Evolutionary conservation across 2,797 vertebrate genomes (phyloP).

Genomic region (Enteromius radiatus): DNA sequence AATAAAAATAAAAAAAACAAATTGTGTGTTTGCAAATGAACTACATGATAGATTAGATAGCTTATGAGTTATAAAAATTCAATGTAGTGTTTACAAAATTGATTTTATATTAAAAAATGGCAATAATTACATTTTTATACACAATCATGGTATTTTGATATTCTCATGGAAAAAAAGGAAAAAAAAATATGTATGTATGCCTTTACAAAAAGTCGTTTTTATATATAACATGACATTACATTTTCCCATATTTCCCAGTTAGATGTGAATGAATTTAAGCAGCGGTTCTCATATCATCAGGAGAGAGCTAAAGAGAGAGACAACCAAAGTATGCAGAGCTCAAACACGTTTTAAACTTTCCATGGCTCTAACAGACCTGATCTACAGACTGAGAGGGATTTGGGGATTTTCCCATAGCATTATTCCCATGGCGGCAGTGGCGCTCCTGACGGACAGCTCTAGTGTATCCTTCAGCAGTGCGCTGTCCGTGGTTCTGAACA

Average conservation of each 20-base stretch:
- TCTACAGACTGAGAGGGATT: neutral
- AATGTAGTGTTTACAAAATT: neutral
- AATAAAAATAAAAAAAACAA: no score
- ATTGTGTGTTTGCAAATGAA: no score
- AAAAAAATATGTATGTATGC: no score
- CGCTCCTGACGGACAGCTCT: slow-evolving; percentile 46
- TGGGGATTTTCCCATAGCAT: neutral
- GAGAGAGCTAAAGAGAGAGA: neutral
- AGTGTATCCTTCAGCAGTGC: slow-evolving; percentile 69
- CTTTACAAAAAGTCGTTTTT: neutral
- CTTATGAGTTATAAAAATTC: neutral
- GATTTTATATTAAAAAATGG: neutral
- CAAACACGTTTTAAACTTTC: neutral
- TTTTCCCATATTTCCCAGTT: neutral
- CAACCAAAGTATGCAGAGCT: neutral
- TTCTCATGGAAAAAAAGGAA: no score
- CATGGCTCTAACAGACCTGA: neutral
- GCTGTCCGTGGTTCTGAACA: slow-evolving; percentile 86
- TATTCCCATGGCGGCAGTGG: slow-evolving; percentile 23
- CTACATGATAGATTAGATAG: no score
- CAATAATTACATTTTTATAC: neutral
- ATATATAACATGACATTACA: no score
- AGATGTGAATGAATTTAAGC: neutral
- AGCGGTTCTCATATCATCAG: neutral
- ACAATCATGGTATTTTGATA: neutral